These are phyloP conservation scores for Seladonia tumulorum DNA, from an alignment of 2,888 invertebrate species.

Conservation along the genomic window DNA sequence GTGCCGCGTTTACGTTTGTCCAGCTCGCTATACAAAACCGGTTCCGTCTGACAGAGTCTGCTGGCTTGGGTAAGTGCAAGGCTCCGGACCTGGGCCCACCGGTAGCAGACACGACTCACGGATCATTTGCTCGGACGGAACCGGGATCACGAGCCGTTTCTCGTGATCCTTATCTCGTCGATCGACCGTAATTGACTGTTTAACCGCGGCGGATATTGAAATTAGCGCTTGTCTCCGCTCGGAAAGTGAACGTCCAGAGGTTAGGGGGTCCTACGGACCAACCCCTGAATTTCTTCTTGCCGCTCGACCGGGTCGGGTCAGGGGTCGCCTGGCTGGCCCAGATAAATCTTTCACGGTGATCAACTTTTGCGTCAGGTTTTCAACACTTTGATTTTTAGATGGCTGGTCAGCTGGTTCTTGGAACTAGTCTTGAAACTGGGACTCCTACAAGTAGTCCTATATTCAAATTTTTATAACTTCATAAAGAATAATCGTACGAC, in stretches of 20 bases:
- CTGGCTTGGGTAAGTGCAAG: conserved; percentile 47
- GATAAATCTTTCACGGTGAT: not conserved
- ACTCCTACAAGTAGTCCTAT: too few relatives aligned
- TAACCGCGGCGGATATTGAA: conserved; percentile 30
- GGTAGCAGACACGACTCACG: conserved; percentile 49
- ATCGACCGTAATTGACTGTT: conserved; percentile 34
- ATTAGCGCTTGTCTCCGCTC: not conserved
- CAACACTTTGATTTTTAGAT: not conserved
- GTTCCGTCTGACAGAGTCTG: conserved; percentile 45
- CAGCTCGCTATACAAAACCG: conserved; percentile 48
- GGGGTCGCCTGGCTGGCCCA: not conserved
- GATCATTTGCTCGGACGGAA: conserved; percentile 42
- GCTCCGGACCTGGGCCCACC: conserved; percentile 30
- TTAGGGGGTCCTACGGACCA: not conserved
- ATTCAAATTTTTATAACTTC: not conserved
- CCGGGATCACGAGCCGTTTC: conserved; percentile 16
- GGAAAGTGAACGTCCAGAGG: conserved; percentile 25
- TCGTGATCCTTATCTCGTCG: conserved; percentile 32
- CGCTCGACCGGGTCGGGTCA: not conserved
- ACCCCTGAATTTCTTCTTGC: not conserved
- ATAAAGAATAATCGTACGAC: not conserved
- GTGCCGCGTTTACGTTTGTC: conserved; percentile 24
- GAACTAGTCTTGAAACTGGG: not conserved
- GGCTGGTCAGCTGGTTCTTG: not conserved
- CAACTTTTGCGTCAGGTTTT: not conserved